Evolutionary conservation across 2,113 vertebrate species (phyloP), one percentile per base, ranked within the genome.

Genomic region (Jacana jacana): DNA sequence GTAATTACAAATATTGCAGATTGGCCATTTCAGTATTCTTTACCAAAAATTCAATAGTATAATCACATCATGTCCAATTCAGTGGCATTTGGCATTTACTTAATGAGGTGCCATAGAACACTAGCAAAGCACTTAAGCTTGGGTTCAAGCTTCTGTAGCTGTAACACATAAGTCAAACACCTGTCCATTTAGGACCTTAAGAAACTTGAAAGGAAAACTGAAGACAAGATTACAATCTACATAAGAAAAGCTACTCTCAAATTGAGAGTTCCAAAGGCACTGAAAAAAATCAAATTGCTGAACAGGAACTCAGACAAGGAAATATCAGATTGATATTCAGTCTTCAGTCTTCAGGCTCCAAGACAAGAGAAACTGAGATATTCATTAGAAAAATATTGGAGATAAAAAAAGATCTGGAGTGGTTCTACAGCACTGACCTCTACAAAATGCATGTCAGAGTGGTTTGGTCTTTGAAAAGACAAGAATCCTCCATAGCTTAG

Each of bases 311-410:
- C 72, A 91, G 77, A 93, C 71, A 94, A 93, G 37, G 28, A 88
- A 88, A 61, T 90, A 95, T 37, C 80, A 79, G 80, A 97, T 9
- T 91, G 85, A 90, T n/a, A n/a, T n/a, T n/a, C n/a, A n/a, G n/a
- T n/a, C 0, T 0, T 48, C 76, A 88, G n/a, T 58, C 72, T 96
- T 86, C 66, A 69, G 88, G 46, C 71, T 90, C 57, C 39, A 63
- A 71, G 71, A 66, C 40, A 91, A 81, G 31, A 90, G 40, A 88
- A 95, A 88, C 8, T 24, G 46, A 91, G 69, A 86, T 61, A 86
- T 42, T 93, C 46, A 72, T 90, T 79, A 86, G 14, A 54, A 91
- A 91, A 96, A 86, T 4, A 2, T 3, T 63, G 30, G 31, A 76
- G 35, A 92, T 65, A 84, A 87, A 83, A 80, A 70, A 64, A 76